Evolutionary conservation across 1,140 invertebrate species (phyloP).

Genomic region (Drosophila parabipectinata): DNA sequence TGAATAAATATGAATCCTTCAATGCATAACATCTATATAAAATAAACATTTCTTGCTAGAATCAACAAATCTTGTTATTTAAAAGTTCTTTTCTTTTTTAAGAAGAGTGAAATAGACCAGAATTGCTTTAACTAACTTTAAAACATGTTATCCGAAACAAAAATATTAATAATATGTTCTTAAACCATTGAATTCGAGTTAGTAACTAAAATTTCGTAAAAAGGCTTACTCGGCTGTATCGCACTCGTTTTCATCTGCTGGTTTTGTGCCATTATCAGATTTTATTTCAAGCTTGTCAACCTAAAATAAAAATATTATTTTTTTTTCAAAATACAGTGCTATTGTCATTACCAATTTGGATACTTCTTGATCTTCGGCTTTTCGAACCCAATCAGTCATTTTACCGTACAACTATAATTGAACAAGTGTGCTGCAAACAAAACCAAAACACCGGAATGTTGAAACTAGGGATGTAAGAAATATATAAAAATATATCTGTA

Average conservation of each 20-base stretch:
- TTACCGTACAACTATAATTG: background rate
- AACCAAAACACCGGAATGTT: conserved; percentile 5
- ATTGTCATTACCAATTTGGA: conserved; percentile 57
- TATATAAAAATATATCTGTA: too few species aligned
- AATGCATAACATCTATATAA: too few species aligned
- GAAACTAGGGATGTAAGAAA: background rate
- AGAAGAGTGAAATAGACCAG: too few species aligned
- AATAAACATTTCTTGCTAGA: too few species aligned
- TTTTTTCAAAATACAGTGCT: background rate
- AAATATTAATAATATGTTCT: too few species aligned
- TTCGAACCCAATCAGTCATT: conserved; percentile 77
- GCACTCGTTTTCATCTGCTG: conserved; percentile 38
- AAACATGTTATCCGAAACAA: too few species aligned
- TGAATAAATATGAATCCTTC: too few species aligned
- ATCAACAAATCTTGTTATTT: too few species aligned
- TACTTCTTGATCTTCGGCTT: conserved; percentile 77
- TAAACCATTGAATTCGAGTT: too few species aligned
- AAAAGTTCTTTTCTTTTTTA: too few species aligned
- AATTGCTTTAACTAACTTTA: too few species aligned
- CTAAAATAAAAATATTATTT: conserved; percentile 13
- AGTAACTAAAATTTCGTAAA: background rate
- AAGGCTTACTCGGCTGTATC: conserved; percentile 64
- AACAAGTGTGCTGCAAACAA: background rate
- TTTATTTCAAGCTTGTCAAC: conserved; percentile 52
- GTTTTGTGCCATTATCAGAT: conserved; percentile 5